These are phyloP conservation scores for Synergus itoensis DNA, from an alignment of 2,888 invertebrate species.

Conservation along the genomic window DNA sequence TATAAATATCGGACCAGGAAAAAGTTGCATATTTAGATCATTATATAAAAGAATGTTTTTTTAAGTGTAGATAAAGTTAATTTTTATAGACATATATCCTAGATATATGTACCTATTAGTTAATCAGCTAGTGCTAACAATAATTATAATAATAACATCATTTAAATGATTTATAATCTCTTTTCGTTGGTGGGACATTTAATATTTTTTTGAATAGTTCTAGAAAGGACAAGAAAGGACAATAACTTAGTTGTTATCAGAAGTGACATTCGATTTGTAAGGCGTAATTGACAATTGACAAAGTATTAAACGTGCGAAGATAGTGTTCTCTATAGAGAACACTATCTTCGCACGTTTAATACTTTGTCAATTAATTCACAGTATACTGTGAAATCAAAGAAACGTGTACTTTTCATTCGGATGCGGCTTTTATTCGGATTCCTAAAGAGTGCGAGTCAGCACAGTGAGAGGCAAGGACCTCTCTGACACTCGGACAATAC, in stretches of 20 bases:
- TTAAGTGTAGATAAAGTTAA: too few species aligned
- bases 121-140: background rate
- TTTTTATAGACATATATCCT: too few species aligned
- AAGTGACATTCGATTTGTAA: background rate
- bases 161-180: background rate
- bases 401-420: slow-evolving; percentile 31
- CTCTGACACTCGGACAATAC: slow-evolving; percentile 76
- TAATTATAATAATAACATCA: background rate
- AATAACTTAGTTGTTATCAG: background rate
- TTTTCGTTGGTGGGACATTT: too few species aligned
- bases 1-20: too few species aligned
- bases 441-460: slow-evolving; percentile 61
- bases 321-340: slow-evolving; percentile 1
- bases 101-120: too few species aligned
- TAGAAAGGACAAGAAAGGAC: background rate
- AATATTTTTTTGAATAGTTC: background rate
- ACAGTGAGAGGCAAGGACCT: slow-evolving; percentile 59
- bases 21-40: too few species aligned
- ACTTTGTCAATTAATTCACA: background rate
- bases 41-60: too few species aligned
- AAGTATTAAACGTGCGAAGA: background rate
- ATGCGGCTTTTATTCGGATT: slow-evolving; percentile 49
- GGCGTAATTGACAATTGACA: slow-evolving; percentile 15
- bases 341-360: background rate
- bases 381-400: slow-evolving; percentile 26